Conservation (phyloP, 2,113 vertebrate species). For the Gymnogyps californianus region DNA sequence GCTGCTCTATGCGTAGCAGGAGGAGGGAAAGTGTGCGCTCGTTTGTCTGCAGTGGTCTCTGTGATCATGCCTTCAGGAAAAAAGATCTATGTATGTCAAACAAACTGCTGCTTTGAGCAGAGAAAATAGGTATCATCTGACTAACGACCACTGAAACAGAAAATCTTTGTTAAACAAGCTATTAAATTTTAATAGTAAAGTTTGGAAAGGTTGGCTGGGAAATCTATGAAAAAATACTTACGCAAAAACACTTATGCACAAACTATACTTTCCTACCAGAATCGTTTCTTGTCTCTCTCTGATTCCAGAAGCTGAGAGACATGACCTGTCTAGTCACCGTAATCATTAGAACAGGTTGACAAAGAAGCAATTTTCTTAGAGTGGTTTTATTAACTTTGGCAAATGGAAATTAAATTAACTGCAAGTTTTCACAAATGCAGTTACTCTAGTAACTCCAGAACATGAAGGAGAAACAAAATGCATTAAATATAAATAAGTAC, state of each 20-base stretch:
- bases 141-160: conserved; percentile 22
- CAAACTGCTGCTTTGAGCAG: background rate
- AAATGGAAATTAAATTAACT: conserved; percentile 32
- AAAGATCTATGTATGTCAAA: background rate
- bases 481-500: conserved; percentile 37
- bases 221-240: conserved; percentile 13
- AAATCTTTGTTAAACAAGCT: conserved; percentile 49
- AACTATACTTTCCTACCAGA: background rate
- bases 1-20: background rate
- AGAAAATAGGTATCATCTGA: conserved; percentile 21
- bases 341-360: conserved; percentile 19
- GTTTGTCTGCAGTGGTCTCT: background rate
- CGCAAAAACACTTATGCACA: background rate
- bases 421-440: conserved; percentile 10
- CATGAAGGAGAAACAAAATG: conserved; percentile 46
- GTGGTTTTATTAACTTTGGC: conserved; percentile 29
- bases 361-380: conserved; percentile 35
- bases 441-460: conserved; percentile 45
- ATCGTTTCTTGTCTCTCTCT: background rate
- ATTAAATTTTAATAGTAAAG: conserved; percentile 48
- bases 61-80: background rate
- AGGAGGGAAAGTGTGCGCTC: background rate
- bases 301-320: background rate
- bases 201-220: conserved; percentile 29
- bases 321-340: background rate